Evolutionary conservation across 2,113 vertebrate species (phyloP), one percentile per base, ranked within the genome.

Genomic region (Sturnus vulgaris): DNA sequence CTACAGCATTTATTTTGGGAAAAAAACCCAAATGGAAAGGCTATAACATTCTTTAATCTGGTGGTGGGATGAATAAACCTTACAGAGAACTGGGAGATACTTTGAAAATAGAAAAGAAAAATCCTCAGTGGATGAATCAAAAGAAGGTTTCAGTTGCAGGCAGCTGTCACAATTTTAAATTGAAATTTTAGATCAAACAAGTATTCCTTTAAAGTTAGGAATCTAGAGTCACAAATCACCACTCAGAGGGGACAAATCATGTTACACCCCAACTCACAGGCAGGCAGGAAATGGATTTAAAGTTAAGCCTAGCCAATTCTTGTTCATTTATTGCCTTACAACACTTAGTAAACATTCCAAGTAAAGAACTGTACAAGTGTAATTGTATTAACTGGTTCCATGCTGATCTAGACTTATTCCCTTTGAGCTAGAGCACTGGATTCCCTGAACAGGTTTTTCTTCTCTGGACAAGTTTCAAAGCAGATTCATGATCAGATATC

Each of bases 401-500:
- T 56, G 35, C 47, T 93, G 63, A 95, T 89, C 40, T 83, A 30
- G 87, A 96, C 20, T 72, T 91, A 46, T 24, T 82, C 28, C 30
- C 49, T 94, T n/a, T 56, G 18, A 94, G 85, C 33, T 77, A 56
- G 30, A 66, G 37, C n/a, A 50, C 73, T 86, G 47, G 76, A 72
- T 93, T 96, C 44, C 37, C 77, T 77, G 46, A 91, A 71, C 23
- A 90, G 69, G 83, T 69, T 97, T 95, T 88, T 30, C 39, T 82
- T 86, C 88, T 86, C 56, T 96, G 90, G 76, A 95, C 92, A 79
- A 95, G 53, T 97, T 97, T 97, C 94, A 97, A 97, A 91, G 81
- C 59, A 91, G 52, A 91, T 85, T 95, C 47, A 72, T 95, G 94
- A 96, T 95, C 90, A 97, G 95, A 93, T 86, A 96, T 86, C 65